These are phyloP conservation scores for Dromaius novaehollandiae DNA, from an alignment of 2,113 vertebrate genomes.

Conservation along the genomic window DNA sequence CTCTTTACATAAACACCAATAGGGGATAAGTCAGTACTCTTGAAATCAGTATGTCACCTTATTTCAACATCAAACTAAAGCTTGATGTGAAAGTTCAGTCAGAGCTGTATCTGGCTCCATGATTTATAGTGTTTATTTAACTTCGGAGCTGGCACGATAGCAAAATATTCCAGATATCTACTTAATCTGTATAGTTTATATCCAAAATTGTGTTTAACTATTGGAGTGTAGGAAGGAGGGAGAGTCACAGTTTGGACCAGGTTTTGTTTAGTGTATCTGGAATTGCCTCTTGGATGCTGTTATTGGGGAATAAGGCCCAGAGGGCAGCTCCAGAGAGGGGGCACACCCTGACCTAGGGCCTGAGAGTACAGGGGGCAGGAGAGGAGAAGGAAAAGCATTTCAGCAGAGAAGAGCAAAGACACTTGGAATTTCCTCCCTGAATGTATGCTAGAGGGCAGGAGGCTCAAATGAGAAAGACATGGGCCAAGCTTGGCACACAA, in stretches of 20 bases:
- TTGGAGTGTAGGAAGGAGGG: neutral
- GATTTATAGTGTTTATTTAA: conserved; percentile 48
- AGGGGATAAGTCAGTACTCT: conserved; percentile 51
- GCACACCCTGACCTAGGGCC: neutral
- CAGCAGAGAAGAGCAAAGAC: neutral
- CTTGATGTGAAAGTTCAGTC: conserved; percentile 48
- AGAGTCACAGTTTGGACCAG: neutral
- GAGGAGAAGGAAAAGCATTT: neutral
- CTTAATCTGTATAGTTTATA: conserved; percentile 33
- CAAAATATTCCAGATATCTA: conserved; percentile 34
- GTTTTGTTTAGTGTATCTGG: neutral
- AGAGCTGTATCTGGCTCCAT: neutral
- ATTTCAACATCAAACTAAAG: conserved; percentile 55
- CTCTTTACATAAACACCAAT: conserved; percentile 20
- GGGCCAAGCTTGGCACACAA: neutral
- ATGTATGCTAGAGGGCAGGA: conserved; percentile 15
- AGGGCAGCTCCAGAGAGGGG: neutral
- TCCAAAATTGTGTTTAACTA: neutral
- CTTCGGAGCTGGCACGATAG: conserved; percentile 11
- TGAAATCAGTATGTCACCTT: neutral
- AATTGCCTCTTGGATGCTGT: neutral
- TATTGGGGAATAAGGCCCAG: neutral
- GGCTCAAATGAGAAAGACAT: neutral
- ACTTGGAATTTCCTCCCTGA: neutral
- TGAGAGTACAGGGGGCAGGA: neutral